Base-by-base conservation (phyloP, 2,797 vertebrate species). In the Xiphorhynchus erythropygius region DNA sequence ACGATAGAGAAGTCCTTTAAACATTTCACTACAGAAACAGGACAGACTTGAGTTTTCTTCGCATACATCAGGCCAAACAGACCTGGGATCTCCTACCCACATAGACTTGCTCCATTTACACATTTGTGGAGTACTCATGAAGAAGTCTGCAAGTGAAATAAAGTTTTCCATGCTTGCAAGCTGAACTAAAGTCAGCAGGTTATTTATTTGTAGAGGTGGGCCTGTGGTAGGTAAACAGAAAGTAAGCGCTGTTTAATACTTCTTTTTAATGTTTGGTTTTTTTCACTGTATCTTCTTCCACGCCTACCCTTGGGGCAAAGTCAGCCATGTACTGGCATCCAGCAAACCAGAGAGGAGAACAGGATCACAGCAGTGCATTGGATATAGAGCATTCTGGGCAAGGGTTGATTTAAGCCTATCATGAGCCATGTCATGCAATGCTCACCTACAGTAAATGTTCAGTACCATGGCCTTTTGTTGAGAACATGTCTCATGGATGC, bases 351-450 rank as follows among this genome's bases (percentile, higher is more conserved):
- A 24, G 18, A 76, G 44, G 23, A 70, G 47, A 64, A 57, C 18
- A 56, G 49, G 28, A 84, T 62, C 55, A 71, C 88, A 82, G 28
- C 24, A 50, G 67, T 8, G 8, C 41, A 5, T 10, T 78, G 16
- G 19, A 9, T 76, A 7, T 7, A 15, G 4, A 39, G 21, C 24
- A 18, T 46, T 69, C 22, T 59, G 39, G 23, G 32, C 42, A 76
- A 79, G 33, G 7, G 33, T 44, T 13, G 6, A 13, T 55, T 52
- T 39, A 69, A 63, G 6, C 49, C 46, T 30, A 44, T 28, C 4
- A 27, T 3, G 24, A 75, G 18, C 27, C 30, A 16, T 3, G 4
- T 21, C 14, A 17, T 3, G 19, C 7, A 0, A 46, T 42, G n/a
- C 15, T 81, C 47, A 18, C 21, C 24, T 27, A 6, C 8, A 49